A percentile compares a stretch with the other conserved stretches of the same genome.
Conservation (phyloP, 1,140 invertebrate genomes). For the Coenobita brevimanus region DNA sequence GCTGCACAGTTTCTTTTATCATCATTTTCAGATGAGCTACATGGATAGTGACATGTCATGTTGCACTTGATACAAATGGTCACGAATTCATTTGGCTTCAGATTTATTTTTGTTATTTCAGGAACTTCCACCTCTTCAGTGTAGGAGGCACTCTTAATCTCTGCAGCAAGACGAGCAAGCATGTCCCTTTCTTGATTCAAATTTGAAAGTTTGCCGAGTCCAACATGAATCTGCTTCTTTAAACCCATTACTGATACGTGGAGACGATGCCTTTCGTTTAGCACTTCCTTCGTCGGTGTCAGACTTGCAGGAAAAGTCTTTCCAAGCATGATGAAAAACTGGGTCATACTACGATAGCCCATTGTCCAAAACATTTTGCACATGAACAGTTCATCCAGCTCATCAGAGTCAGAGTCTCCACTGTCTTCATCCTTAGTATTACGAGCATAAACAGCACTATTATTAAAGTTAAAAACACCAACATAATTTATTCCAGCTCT, state of each 20-base stretch:
- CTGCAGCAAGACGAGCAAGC: slow-evolving; percentile 1
- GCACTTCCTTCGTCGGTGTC: slow-evolving; percentile 1
- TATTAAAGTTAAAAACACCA: neutral
- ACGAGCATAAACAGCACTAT: neutral
- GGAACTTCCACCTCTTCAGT: slow-evolving; percentile 10
- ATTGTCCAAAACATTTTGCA: neutral
- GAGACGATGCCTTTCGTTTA: neutral
- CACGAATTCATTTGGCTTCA: neutral
- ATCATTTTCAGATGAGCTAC: neutral
- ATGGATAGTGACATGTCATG: neutral
- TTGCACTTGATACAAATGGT: slow-evolving; percentile 13
- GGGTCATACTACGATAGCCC: neutral
- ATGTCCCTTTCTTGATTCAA: slow-evolving; percentile 19
- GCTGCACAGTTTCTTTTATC: neutral
- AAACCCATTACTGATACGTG: neutral
- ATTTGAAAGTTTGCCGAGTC: neutral
- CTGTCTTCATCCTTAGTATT: neutral
- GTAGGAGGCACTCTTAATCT: neutral
- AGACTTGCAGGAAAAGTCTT: neutral
- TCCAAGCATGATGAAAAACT: neutral
- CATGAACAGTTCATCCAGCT: neutral
- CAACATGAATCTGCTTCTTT: slow-evolving; percentile 1
- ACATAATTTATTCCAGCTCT: neutral
- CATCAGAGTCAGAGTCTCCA: neutral
- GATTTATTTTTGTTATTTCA: neutral